Evolutionary conservation across 2,888 invertebrate species (phyloP).

Genomic region (Amphipoea oculea): DNA sequence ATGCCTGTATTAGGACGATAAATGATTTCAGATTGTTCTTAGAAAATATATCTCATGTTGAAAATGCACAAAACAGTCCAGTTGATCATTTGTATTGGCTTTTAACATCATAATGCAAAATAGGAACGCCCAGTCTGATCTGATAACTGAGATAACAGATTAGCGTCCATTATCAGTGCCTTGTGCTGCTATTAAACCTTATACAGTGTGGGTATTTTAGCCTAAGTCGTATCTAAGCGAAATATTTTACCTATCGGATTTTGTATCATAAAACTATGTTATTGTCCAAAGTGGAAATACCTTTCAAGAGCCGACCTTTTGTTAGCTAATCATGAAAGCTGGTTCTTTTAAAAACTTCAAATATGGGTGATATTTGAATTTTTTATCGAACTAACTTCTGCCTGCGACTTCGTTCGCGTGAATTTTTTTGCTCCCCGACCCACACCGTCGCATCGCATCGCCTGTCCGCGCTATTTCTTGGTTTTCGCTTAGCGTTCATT

Average conservation of each 20-base stretch:
- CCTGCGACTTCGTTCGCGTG: too few relatives aligned
- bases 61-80: not conserved
- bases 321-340: too few relatives aligned
- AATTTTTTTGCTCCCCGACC: not conserved
- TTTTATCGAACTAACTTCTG: too few relatives aligned
- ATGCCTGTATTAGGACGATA: too few relatives aligned
- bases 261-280: not conserved
- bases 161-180: constrained; percentile 45
- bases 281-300: not conserved
- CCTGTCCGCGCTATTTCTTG: not conserved
- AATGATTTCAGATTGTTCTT: not conserved
- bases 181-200: constrained; percentile 14
- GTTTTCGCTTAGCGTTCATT: too few relatives aligned
- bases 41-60: not conserved
- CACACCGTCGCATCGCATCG: not conserved
- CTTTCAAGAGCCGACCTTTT: not conserved
- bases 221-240: not conserved
- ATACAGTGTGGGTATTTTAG: constrained; percentile 30
- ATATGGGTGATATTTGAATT: too few relatives aligned
- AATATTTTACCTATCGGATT: not conserved
- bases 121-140: constrained; percentile 24
- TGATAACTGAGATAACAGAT: constrained; percentile 48
- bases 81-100: not conserved
- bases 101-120: constrained; percentile 32
- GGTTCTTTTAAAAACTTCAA: too few relatives aligned